phyloP scores from a whole-genome alignment of 2,113 vertebrate species.

The Hypocryptadius cinnamomeus region DNA sequence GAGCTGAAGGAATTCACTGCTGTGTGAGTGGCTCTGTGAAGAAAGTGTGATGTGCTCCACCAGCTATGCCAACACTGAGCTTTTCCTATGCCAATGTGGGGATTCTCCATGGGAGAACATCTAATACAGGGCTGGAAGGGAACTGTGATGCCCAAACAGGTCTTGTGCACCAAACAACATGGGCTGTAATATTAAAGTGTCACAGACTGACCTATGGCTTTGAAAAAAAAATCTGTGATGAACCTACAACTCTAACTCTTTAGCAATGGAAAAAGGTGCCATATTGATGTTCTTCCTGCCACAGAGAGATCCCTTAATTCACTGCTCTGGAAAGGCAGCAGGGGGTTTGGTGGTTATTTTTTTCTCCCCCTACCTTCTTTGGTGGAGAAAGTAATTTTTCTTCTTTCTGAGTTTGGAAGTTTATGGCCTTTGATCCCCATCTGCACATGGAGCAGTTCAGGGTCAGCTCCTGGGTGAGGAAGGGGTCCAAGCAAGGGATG shows the following conservation, averaged over 20 bases:
- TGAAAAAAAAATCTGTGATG: neutral
- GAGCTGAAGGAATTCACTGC: neutral
- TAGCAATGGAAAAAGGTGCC: neutral
- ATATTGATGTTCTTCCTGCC: neutral
- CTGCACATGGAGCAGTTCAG: neutral
- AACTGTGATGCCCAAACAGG: neutral
- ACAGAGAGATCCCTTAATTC: neutral
- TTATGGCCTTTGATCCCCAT: neutral
- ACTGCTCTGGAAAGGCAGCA: neutral
- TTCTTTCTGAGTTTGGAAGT: neutral
- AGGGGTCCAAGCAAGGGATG: neutral
- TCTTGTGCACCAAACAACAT: neutral
- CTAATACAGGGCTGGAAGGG: neutral
- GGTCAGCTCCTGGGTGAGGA: neutral
- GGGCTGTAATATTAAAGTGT: neutral
- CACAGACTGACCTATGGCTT: neutral
- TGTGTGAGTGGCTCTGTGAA: neutral
- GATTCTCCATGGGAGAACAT: neutral
- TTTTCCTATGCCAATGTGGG: neutral
- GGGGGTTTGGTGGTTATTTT: neutral
- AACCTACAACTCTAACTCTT: neutral
- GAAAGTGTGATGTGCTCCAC: neutral
- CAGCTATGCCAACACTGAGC: neutral
- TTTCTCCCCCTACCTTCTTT: neutral
- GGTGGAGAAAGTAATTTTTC: neutral